Base-by-base conservation (phyloP, 2,113 vertebrate species). In the Plotosus lineatus region DNA sequence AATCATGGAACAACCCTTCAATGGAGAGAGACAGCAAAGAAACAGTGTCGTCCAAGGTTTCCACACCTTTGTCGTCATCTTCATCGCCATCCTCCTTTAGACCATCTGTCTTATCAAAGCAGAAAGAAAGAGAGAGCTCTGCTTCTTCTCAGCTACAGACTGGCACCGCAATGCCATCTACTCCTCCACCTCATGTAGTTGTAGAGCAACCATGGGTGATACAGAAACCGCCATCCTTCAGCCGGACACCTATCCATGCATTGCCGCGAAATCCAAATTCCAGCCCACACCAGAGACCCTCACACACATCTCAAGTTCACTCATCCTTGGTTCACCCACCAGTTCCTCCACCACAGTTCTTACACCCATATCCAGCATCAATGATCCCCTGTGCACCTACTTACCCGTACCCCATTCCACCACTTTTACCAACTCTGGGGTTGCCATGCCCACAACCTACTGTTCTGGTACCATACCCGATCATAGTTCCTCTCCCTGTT, bases 381-480 rank as follows among this genome's bases (percentile, higher is more conserved):
- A 95, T 95, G 58, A 91, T 98, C 75, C 96, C 96, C 85, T 96
- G 96, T 72, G 95, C 95, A 33, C 94, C 94, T 0, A 88, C 96
- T 61, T 96, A 95, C 92, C 95, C 95, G 86, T 95, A 95, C 83
- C 96, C 94, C 65, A 93, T 98, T 89, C 96, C 96, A 31, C 92
- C 97, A 89, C 95, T 94, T 82, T 90, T 97, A 87, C 96, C 96
- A 31, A 95, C 96, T 63, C 95, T 97, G 76, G 95, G 95, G 85
- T 96, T 96, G 0, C 92, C 98, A 84, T 94, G 97, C 86, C 96
- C 97, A 56, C 97, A 97, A 3, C 95, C 97, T 0, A 98, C 95
- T 78, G 88, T 99, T 79, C 88, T 99, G 83, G 95, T 98, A 90
- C 97, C 97, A 83, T 99, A 98, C 88, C 97, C 97, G 0, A 94